Conservation (phyloP, 2,797 vertebrate genomes). For the Lepilemur ruficaudatus region DNA sequence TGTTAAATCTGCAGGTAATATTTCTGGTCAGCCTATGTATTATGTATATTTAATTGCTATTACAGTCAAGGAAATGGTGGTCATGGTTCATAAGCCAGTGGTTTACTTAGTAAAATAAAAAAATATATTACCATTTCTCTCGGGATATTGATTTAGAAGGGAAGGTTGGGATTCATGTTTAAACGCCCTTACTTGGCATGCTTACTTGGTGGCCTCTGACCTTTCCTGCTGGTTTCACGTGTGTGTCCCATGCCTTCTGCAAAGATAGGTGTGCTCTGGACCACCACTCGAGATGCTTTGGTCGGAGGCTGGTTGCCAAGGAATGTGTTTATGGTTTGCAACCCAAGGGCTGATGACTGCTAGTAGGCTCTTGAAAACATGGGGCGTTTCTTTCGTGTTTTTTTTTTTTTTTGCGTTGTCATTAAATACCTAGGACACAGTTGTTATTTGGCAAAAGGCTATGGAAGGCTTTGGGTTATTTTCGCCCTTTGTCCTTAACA, state of each 20-base stretch:
- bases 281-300: constrained; percentile 20
- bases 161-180: background rate
- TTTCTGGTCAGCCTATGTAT: background rate
- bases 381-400: background rate
- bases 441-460: background rate
- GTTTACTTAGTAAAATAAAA: background rate
- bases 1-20: constrained; percentile 1
- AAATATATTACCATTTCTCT: background rate
- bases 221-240: constrained; percentile 45
- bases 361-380: constrained; percentile 24
- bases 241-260: background rate
- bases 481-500: background rate
- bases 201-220: constrained; percentile 60
- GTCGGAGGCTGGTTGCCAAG: constrained; percentile 67
- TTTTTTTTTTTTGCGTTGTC: background rate
- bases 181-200: background rate
- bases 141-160: background rate
- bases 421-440: background rate
- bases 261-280: background rate
- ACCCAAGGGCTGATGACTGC: constrained; percentile 45
- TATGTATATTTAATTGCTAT: background rate
- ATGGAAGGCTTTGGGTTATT: background rate
- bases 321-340: constrained; percentile 73
- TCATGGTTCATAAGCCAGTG: background rate
- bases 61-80: background rate